Evolutionary conservation across 35 echinoderm and acorn worm genomes (phyloP).

Genomic region (Hemicentrotus pulcherrimus): DNA sequence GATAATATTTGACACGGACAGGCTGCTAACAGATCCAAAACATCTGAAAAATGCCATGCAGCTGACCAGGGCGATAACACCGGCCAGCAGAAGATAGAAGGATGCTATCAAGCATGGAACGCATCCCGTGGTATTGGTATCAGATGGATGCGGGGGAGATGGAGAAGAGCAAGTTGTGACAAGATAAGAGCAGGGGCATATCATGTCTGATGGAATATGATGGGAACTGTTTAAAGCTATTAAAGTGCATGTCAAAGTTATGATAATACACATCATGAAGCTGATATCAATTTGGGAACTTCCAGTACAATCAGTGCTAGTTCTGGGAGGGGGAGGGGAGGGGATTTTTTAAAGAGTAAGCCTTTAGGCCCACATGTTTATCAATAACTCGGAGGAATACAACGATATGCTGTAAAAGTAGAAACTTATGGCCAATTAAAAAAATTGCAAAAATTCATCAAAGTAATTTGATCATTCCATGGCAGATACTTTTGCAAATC

Average conservation of each 20-base stretch:
- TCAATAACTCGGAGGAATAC: background rate
- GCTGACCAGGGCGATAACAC: background rate
- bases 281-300: background rate
- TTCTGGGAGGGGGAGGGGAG: background rate
- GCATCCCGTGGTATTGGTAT: background rate
- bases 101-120: background rate
- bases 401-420: background rate
- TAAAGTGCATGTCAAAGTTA: background rate
- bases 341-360: background rate
- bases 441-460: background rate
- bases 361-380: background rate
- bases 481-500: no score
- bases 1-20: background rate
- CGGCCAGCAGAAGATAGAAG: background rate
- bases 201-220: background rate
- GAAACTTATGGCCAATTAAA: background rate
- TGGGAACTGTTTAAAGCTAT: background rate
- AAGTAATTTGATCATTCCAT: no score
- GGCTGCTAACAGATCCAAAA: conserved; percentile 9
- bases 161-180: background rate
- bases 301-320: background rate
- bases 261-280: background rate
- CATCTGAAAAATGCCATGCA: background rate
- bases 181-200: background rate
- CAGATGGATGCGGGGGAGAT: background rate